Percentiles rank a stretch among this genome's conserved stretches.
phyloP scores from a whole-genome alignment of 2,797 vertebrate genomes.

The Hippocampus kuda region DNA sequence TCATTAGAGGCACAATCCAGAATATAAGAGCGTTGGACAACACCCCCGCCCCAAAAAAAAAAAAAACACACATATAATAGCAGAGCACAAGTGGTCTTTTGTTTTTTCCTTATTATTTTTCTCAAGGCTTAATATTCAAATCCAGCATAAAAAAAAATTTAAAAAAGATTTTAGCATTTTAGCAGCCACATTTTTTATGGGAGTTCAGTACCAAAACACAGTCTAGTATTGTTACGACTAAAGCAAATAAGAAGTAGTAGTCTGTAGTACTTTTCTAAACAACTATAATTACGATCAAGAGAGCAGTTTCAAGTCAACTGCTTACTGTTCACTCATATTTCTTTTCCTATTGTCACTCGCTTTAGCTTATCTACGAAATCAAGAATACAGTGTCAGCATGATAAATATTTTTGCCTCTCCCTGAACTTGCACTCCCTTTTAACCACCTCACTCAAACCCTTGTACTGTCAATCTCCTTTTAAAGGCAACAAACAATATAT shows the following conservation, averaged over 20 bases:
- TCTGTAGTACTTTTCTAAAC: neutral
- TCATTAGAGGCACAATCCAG: slow-evolving; percentile 11
- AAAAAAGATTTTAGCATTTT: neutral
- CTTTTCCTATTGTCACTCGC: neutral
- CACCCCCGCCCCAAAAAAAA: neutral
- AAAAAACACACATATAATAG: neutral
- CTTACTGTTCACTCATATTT: neutral
- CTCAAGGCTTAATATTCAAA: neutral
- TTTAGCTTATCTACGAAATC: neutral
- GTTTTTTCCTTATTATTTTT: slow-evolving; percentile 9
- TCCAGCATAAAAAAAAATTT: neutral
- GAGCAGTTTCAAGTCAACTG: neutral
- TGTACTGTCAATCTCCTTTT: neutral
- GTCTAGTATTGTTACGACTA: neutral
- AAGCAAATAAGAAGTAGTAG: neutral
- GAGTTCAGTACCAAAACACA: slow-evolving; percentile 4
- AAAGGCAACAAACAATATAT: neutral
- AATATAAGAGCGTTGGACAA: neutral
- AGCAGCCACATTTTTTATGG: neutral
- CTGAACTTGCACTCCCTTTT: neutral
- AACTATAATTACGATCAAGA: neutral
- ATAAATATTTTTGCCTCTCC: neutral
- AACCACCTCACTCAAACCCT: neutral
- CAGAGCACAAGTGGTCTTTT: slow-evolving; percentile 28
- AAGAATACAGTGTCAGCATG: neutral